Conservation (phyloP, 2,888 invertebrate genomes). For the Volucella zonaria region DNA sequence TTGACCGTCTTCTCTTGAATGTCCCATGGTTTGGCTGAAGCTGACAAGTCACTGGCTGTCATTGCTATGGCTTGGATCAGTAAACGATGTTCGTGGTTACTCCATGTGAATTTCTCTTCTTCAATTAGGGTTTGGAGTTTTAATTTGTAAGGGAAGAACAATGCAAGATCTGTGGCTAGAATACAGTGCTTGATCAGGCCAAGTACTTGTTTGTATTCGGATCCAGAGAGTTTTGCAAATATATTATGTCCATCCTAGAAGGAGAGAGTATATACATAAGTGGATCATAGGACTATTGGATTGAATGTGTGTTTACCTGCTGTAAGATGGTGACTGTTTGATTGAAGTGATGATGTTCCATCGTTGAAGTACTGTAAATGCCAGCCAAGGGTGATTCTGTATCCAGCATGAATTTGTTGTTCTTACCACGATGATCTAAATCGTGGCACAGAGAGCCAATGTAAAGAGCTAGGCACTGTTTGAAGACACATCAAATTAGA, state of each 20-base stretch:
- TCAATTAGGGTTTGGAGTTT: constrained; percentile 84
- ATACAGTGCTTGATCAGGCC: constrained; percentile 91
- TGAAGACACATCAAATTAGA: background rate
- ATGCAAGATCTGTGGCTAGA: constrained; percentile 91
- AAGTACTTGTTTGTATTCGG: constrained; percentile 90
- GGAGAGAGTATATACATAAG: background rate
- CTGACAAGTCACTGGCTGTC: constrained; percentile 93
- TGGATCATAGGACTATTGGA: background rate
- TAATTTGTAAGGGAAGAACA: constrained; percentile 90
- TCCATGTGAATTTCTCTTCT: constrained; percentile 86
- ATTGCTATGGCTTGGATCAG: constrained; percentile 90
- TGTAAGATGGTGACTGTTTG: constrained; percentile 93
- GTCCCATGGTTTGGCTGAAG: constrained; percentile 93
- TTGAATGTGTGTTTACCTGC: constrained; percentile 83
- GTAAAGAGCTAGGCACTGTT: constrained; percentile 87
- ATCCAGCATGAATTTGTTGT: constrained; percentile 93
- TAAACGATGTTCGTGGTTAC: constrained; percentile 86
- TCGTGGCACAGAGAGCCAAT: constrained; percentile 93
- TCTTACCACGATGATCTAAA: constrained; percentile 93
- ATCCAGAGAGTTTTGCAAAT: constrained; percentile 87
- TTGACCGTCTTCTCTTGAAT: constrained; percentile 91
- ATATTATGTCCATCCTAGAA: constrained; percentile 92
- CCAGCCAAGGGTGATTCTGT: constrained; percentile 91
- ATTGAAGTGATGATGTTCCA: constrained; percentile 95
- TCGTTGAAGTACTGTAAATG: constrained; percentile 92